phyloP scores from a whole-genome alignment of 2,888 invertebrate species.

The Malthinus flaveolus region DNA sequence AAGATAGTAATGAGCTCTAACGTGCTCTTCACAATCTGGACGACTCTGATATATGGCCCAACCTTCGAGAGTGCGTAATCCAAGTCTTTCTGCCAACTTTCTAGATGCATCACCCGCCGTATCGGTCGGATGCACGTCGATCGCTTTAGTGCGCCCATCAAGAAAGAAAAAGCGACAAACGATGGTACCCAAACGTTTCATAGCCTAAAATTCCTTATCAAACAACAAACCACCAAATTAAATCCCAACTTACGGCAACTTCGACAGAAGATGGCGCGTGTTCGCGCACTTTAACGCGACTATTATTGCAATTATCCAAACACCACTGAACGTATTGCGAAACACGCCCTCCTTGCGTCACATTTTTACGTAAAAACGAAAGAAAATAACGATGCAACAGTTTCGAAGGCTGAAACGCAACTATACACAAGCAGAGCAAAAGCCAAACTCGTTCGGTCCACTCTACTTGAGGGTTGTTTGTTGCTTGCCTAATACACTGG shows the following conservation, averaged over 20 bases:
- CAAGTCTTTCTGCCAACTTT: slow-evolving; percentile 86
- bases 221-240: background rate
- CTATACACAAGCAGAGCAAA: slow-evolving; percentile 84
- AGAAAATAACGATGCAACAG: slow-evolving; percentile 79
- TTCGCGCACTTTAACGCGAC: slow-evolving; percentile 77
- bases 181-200: slow-evolving; percentile 87
- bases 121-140: slow-evolving; percentile 93
- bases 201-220: slow-evolving; percentile 63
- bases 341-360: slow-evolving; percentile 68
- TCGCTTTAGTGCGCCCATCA: slow-evolving; percentile 92
- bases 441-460: slow-evolving; percentile 88
- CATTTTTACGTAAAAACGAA: slow-evolving; percentile 73
- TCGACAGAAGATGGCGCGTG: slow-evolving; percentile 91
- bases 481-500: slow-evolving; percentile 85
- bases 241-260: slow-evolving; percentile 74
- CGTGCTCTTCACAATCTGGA: slow-evolving; percentile 86
- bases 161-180: slow-evolving; percentile 94
- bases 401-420: slow-evolving; percentile 90
- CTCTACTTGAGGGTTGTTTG: slow-evolving; percentile 84
- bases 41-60: slow-evolving; percentile 95
- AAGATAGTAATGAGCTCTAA: slow-evolving; percentile 86
- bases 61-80: slow-evolving; percentile 81
- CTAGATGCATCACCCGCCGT: slow-evolving; percentile 89
- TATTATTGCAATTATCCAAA: slow-evolving; percentile 87
- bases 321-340: slow-evolving; percentile 93